Conservation (phyloP, 2,888 invertebrate species). For the Drosophila trichaetosa region DNA sequence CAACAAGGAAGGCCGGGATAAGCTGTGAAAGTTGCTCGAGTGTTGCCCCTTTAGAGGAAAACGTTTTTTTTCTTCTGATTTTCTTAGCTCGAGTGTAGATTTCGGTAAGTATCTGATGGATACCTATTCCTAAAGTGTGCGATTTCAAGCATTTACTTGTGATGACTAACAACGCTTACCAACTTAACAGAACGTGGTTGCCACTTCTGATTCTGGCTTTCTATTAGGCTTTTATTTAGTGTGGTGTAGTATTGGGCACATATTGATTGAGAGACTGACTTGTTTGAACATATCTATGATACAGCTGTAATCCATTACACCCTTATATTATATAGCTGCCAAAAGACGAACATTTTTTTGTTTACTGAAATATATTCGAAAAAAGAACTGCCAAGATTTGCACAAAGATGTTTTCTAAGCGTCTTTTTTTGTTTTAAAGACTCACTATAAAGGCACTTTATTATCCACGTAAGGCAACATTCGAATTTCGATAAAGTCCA, state of each 20-base stretch:
- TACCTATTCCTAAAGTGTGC: background rate
- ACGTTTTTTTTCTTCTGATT: background rate
- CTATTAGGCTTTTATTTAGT: background rate
- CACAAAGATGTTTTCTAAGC: background rate
- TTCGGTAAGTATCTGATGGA: background rate
- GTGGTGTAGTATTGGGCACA: background rate
- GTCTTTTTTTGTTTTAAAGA: too few relatives aligned
- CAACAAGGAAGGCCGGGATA: slow-evolving; percentile 1
- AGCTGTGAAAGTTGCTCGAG: slow-evolving; percentile 6
- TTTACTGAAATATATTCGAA: background rate
- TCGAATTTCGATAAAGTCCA: background rate
- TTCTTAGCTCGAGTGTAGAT: background rate
- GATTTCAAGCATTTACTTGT: background rate
- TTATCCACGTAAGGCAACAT: background rate
- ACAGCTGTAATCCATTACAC: background rate
- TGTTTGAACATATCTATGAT: background rate
- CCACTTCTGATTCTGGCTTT: background rate
- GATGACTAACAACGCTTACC: background rate
- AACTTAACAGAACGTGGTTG: background rate
- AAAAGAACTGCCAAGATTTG: background rate
- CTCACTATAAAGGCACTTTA: background rate
- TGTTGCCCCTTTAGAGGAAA: slow-evolving; percentile 3
- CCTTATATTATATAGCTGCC: background rate
- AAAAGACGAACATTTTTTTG: background rate
- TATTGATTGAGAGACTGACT: background rate